Evolutionary conservation across 2,797 vertebrate species (phyloP), one percentile per base, ranked within the genome.

Genomic region (Acanthiza pusilla): DNA sequence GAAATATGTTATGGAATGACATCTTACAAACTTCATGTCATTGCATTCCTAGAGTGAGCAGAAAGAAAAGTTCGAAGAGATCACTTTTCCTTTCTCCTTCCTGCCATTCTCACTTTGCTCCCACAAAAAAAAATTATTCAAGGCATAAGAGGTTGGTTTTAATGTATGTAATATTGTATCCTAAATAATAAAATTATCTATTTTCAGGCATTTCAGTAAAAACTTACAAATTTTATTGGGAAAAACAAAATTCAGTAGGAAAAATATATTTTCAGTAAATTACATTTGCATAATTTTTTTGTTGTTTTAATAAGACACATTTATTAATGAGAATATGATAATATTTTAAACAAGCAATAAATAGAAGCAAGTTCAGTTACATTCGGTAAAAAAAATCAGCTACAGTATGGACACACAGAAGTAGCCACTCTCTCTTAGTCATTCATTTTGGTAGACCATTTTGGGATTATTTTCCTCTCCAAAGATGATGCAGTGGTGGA

Each of bases 181-280:
- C 16, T 73, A 58, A 93, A 95, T 83, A 96, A 72, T 88, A 88
- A 82, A 89, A 87, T 43, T 38, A 43, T 65, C 30, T 81, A 27
- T 13, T 82, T 58, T 61, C 25, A 70, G 65, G 82, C 32, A 73
- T 58, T 48, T 74, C 40, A 83, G 48, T 77, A 94, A 60, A 60
- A 60, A 27, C 13, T 78, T 85, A 78, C 2, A 51, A 30, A 73
- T 89, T 94, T 91, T 80, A 82, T 13, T 45, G 7, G 20, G 42
- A 81, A 76, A 95, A 93, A 55, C 91, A 22, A 82, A 87, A 93
- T 32, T 53, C 15, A 71, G 7, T 53, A 66, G 5, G 77, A 85
- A 94, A 96, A 23, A 68, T 36, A 54, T 63, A 23, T 81, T 88
- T 87, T n/a, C 10, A 68, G 48, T 58, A 77, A 61, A 86, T 92